Percentiles rank a stretch among this genome's conserved stretches.
phyloP scores from a whole-genome alignment of 37 sponge, comb jelly and placozoan species.

The Cliona cf. orientalis region DNA sequence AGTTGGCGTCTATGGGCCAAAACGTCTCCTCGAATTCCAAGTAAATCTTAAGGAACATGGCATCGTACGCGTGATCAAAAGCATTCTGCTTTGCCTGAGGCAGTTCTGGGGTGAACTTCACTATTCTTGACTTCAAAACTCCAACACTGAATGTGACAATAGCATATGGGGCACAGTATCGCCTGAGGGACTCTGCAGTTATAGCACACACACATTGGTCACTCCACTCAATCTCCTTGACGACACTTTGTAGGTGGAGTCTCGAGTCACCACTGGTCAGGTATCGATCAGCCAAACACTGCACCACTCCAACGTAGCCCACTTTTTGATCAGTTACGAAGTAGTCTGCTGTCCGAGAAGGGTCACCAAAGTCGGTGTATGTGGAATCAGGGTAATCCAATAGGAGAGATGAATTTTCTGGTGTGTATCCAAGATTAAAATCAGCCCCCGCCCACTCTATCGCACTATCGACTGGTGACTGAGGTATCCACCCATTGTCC shows the following conservation, averaged over 20 bases:
- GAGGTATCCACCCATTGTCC: constrained; percentile 30
- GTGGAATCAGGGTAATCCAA: constrained; percentile 10
- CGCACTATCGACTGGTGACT: constrained; percentile 18
- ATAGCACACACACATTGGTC: constrained; percentile 65
- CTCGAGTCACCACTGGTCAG: constrained; percentile 10
- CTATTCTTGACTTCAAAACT: constrained; percentile 38
- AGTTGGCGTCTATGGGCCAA: not conserved
- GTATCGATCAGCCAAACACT: constrained; percentile 41
- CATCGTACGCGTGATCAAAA: constrained; percentile 15
- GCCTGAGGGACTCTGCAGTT: not conserved
- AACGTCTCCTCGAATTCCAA: constrained; percentile 28
- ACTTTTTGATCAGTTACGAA: constrained; percentile 53
- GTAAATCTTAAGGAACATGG: constrained; percentile 47
- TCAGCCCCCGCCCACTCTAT: constrained; percentile 57
- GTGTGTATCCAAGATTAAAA: not conserved
- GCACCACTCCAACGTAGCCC: constrained; percentile 34
- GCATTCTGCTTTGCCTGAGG: constrained; percentile 36
- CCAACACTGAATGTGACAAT: constrained; percentile 70
- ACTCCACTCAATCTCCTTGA: constrained; percentile 49
- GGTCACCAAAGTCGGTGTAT: constrained; percentile 21
- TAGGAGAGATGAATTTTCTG: constrained; percentile 23
- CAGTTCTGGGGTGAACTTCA: constrained; percentile 38
- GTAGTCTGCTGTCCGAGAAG: not conserved
- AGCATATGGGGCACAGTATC: constrained; percentile 51
- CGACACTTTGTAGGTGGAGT: constrained; percentile 33